These are phyloP conservation scores for Deroplatys truncata DNA, from an alignment of 2,888 invertebrate species.

Conservation along the genomic window DNA sequence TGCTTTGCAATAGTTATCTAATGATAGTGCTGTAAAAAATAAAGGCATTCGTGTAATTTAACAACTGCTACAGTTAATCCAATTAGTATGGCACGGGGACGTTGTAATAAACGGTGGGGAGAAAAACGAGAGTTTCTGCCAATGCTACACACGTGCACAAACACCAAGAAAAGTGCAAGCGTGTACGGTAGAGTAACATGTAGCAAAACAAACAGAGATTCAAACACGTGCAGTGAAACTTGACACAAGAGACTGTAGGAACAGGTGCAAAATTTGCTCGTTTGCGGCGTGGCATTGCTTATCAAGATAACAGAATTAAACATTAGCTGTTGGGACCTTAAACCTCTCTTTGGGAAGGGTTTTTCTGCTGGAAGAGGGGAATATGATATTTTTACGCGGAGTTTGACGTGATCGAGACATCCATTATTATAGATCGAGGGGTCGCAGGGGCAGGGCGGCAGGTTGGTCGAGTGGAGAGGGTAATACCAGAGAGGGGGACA, in stretches of 20 bases:
- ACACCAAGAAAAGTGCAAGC: background rate
- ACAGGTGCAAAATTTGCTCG: background rate
- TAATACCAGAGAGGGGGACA: background rate
- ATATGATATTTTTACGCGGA: background rate
- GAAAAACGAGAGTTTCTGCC: no score
- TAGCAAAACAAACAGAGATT: no score
- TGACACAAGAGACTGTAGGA: background rate
- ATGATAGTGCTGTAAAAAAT: no score
- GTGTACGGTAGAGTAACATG: background rate
- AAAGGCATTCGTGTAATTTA: background rate
- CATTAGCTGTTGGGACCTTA: no score
- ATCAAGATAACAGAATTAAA: no score
- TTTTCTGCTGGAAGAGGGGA: background rate
- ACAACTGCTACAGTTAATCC: background rate
- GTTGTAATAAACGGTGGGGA: no score
- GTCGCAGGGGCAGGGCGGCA: constrained; percentile 31
- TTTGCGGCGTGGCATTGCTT: background rate
- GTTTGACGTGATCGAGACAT: background rate
- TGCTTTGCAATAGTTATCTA: background rate
- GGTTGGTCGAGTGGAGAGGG: background rate
- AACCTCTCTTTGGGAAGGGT: background rate
- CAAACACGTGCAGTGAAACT: background rate
- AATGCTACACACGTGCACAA: background rate
- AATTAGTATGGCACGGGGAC: background rate
- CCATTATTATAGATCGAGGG: constrained; percentile 32